Conservation (phyloP, 1,140 invertebrate genomes). For the Plutomurus gul region DNA sequence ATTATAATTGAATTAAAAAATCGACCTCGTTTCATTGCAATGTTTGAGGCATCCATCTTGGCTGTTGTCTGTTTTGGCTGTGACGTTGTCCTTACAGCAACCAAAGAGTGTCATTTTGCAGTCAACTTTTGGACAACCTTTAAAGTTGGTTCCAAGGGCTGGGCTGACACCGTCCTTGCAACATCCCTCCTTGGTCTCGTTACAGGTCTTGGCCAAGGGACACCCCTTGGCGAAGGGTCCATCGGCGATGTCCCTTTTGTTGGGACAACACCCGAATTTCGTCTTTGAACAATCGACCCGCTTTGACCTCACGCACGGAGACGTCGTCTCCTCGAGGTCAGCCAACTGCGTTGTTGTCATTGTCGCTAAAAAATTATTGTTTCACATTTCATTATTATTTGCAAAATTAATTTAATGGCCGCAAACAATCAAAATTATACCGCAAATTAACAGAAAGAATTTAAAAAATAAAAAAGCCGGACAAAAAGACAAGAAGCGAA, state of each 20-base stretch:
- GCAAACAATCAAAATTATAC: too few species aligned
- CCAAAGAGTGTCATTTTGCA: conserved; percentile 62
- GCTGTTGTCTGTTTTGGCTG: conserved; percentile 61
- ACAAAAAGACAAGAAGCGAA: neutral
- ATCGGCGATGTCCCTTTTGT: conserved; percentile 76
- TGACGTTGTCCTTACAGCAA: conserved; percentile 68
- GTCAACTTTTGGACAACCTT: conserved; percentile 64
- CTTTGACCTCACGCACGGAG: conserved; percentile 4
- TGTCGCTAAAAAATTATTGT: neutral
- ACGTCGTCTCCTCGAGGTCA: conserved; percentile 29
- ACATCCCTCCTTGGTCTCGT: conserved; percentile 75
- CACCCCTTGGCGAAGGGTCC: conserved; percentile 82
- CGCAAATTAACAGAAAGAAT: neutral
- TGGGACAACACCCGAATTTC: conserved; percentile 86
- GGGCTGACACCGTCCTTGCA: conserved; percentile 69
- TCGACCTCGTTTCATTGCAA: neutral
- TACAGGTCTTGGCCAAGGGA: conserved; percentile 71
- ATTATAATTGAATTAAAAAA: neutral
- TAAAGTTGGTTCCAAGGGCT: conserved; percentile 64
- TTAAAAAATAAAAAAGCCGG: neutral
- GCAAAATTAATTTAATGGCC: too few species aligned
- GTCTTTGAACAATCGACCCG: conserved; percentile 67
- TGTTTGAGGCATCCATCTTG: conserved; percentile 59
- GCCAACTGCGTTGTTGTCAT: conserved; percentile 30
- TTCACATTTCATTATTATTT: too few species aligned